Percentiles rank a stretch among this genome's conserved stretches.
Conservation (phyloP, 2,113 vertebrate genomes). For the Leucopsar rothschildi region DNA sequence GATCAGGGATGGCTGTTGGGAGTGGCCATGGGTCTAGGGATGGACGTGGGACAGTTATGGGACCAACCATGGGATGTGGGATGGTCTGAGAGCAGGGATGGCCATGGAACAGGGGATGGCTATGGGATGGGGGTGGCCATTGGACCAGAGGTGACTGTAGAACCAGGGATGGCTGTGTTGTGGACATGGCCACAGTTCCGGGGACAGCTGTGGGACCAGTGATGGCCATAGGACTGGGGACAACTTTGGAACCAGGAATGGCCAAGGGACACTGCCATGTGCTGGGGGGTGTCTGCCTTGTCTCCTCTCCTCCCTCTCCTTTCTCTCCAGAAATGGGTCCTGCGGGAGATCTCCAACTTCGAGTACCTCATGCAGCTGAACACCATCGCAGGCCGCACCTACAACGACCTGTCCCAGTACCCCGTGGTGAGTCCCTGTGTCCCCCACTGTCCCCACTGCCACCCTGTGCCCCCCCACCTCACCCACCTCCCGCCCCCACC, state of each 20-base stretch:
- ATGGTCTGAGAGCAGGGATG: not conserved
- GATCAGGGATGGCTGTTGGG: not conserved
- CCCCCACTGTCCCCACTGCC: rapidly evolving
- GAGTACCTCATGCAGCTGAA: slow-evolving; percentile 99
- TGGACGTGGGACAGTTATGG: rapidly evolving
- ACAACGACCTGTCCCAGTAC: slow-evolving; percentile 97
- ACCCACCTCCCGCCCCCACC: not conserved
- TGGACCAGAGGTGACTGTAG: too few relatives aligned
- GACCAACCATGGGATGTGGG: rapidly evolving
- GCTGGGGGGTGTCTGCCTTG: rapidly evolving
- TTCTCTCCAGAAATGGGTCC: slow-evolving; percentile 90
- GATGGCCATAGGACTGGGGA: too few relatives aligned
- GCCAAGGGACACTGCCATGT: rapidly evolving
- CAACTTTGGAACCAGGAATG: rapidly evolving
- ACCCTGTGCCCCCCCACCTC: rapidly evolving
- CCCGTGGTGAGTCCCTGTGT: slow-evolving; percentile 84
- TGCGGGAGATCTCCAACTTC: slow-evolving; percentile 95
- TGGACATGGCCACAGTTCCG: not conserved
- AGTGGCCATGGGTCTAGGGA: not conserved
- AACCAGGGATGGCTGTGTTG: rapidly evolving
- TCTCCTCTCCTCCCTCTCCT: not conserved
- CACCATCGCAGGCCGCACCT: slow-evolving; percentile 93
- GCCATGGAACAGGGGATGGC: rapidly evolving
- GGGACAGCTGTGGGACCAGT: rapidly evolving
- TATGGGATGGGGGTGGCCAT: rapidly evolving